phyloP scores from a whole-genome alignment of 2,888 invertebrate species.

The Xiphydria camelus region DNA sequence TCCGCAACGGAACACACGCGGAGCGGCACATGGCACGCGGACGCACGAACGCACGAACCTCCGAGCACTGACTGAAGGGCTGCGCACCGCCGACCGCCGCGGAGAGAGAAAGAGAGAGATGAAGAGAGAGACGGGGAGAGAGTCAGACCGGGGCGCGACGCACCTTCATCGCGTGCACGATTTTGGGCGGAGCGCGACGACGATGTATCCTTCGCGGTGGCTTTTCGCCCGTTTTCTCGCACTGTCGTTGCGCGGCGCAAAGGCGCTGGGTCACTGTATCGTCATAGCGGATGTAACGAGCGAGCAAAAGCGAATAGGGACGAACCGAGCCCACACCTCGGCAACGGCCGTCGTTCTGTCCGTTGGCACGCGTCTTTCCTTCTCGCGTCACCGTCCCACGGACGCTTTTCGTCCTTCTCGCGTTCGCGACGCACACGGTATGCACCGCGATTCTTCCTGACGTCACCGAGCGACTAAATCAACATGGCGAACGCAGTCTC shows the following conservation, averaged over 20 bases:
- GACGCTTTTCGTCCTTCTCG: constrained; percentile 7
- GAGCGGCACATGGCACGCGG: constrained; percentile 42
- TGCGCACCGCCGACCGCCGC: neutral
- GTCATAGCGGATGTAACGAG: constrained; percentile 40
- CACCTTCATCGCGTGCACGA: neutral
- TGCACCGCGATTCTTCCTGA: constrained; percentile 26
- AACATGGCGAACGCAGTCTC: constrained; percentile 30
- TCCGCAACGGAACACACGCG: constrained; percentile 20
- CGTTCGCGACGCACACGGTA: too few species aligned
- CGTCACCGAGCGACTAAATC: constrained; percentile 30
- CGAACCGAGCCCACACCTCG: constrained; percentile 37
- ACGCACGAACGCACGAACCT: neutral
- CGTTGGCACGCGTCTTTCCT: constrained; percentile 2
- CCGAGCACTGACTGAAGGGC: neutral
- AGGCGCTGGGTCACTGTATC: constrained; percentile 39
- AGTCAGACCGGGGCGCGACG: neutral
- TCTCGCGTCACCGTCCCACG: constrained; percentile 2
- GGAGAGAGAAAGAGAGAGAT: neutral
- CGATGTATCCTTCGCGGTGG: neutral
- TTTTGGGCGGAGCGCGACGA: neutral
- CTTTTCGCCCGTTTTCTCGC: neutral
- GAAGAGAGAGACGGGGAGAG: neutral
- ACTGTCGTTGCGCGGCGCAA: constrained; percentile 12
- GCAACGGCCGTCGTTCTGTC: constrained; percentile 33
- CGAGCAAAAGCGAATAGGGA: constrained; percentile 13